Evolutionary conservation across 2,797 vertebrate species (phyloP), one percentile per base, ranked within the genome.

Genomic region (Gobio occitaniae): DNA sequence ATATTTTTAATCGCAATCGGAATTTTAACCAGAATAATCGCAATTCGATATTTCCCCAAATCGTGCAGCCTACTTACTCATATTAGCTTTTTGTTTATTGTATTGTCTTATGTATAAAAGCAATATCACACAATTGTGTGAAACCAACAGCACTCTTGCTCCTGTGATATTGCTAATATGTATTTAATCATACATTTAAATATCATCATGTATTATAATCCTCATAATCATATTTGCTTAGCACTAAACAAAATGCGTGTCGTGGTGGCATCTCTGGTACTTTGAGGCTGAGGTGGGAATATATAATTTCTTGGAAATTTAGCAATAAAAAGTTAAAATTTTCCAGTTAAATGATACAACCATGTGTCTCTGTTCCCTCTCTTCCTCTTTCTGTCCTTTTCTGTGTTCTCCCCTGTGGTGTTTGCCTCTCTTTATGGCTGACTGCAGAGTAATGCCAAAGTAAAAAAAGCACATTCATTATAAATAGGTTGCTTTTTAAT

Each of bases 341-440:
- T 32, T 16, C 25, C 61, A 32, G 25, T 65, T 52, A 19, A 54
- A 56, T 38, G 75, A 61, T 69, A 41, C 11, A 81, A 54, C 21
- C 79, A 61, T 21, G 77, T 78, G 80, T 16, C 13, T 25, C 16
- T 52, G 19, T 50, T 47, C 50, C 50, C 75, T 52, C 6, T 65
- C 61, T 8, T 65, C 17, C 44, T 80, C 21, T 48, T 56, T 85
- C 21, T 38, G 29, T 76, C 70, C 10, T 29, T 76, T 25, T 78
- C 15, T 52, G 10, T 38, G 66, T 10, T 54, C 9, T 66, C 13
- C 19, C 41, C 59, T 15, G 72, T 16, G 15, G 47, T 50, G 38
- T 16, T 16, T 25, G 8, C 17, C 5, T 50, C 44, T 54, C 77
- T 65, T 38, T 2, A 17, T 48, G 25, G 17, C 9, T 17, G 36